Conservation (phyloP, 2,888 invertebrate genomes). For the Micropterix aruncella region DNA sequence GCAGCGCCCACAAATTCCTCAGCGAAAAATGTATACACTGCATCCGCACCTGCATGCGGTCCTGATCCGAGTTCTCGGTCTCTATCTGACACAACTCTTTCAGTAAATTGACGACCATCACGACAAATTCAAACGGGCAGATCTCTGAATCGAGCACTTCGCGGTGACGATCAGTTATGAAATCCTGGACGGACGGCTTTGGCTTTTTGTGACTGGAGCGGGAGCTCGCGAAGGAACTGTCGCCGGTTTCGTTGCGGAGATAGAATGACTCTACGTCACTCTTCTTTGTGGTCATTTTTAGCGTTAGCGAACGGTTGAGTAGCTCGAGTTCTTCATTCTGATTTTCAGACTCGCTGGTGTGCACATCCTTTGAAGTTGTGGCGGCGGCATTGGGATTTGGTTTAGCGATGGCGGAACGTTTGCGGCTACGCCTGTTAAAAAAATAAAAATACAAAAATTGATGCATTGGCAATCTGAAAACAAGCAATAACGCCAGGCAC, state of each 20-base stretch:
- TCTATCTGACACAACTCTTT: constrained; percentile 39
- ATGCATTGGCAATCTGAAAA: no score
- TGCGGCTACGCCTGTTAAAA: no score
- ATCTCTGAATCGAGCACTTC: constrained; percentile 37
- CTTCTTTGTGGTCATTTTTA: constrained; percentile 39
- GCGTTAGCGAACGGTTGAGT: constrained; percentile 33
- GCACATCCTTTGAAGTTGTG: no score
- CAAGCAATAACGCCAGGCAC: no score
- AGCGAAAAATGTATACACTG: constrained; percentile 46
- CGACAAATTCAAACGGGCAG: constrained; percentile 38
- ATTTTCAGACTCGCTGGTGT: constrained; percentile 31
- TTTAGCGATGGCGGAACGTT: no score
- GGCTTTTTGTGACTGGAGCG: constrained; percentile 23
- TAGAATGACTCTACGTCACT: constrained; percentile 50
- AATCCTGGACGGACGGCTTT: constrained; percentile 37
- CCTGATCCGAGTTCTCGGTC: constrained; percentile 32
- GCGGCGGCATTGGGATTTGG: no score
- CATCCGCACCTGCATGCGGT: constrained; percentile 39
- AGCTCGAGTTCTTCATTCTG: constrained; percentile 35
- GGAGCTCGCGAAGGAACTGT: constrained; percentile 22
- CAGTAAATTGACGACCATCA: constrained; percentile 40
- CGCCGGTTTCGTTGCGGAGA: constrained; percentile 22
- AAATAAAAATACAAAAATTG: no score
- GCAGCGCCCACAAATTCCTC: constrained; percentile 42
- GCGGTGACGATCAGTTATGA: constrained; percentile 34